These are phyloP conservation scores for Conomelus anceps DNA, from an alignment of 2,888 invertebrate species.

Conservation along the genomic window DNA sequence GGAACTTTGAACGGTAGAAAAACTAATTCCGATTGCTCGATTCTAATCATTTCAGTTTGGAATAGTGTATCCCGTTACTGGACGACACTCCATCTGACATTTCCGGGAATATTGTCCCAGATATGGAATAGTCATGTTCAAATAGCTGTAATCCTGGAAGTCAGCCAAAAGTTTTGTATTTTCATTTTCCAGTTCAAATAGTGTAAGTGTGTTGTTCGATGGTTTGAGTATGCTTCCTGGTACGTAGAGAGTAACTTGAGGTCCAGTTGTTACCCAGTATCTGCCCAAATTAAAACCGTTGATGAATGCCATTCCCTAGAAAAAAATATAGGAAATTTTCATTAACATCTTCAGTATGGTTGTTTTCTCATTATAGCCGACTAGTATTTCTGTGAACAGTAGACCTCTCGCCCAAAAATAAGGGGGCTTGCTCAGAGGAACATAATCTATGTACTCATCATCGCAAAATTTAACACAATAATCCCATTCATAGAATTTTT, in stretches of 20 bases:
- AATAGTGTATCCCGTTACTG: not conserved
- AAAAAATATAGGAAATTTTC: constrained; percentile 4
- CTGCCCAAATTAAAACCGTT: constrained; percentile 37
- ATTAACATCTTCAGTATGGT: not conserved
- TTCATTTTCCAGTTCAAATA: constrained; percentile 33
- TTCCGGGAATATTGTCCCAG: not conserved
- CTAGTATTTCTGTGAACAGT: not conserved
- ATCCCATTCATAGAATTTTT: too few relatives aligned
- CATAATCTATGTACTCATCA: too few relatives aligned
- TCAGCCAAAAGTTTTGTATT: not conserved
- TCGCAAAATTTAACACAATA: too few relatives aligned
- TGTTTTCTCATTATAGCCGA: too few relatives aligned
- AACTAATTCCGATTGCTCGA: not conserved
- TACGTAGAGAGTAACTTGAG: constrained; percentile 36
- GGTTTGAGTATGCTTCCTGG: constrained; percentile 35
- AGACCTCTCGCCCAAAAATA: too few relatives aligned
- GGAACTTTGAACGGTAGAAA: too few relatives aligned
- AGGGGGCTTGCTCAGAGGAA: too few relatives aligned
- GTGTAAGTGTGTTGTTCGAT: constrained; percentile 31
- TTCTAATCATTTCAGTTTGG: not conserved
- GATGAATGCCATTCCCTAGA: constrained; percentile 37
- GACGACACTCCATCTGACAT: not conserved
- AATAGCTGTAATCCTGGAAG: not conserved
- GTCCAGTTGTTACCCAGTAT: constrained; percentile 37
- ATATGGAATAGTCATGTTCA: not conserved